Evolutionary conservation across 2,797 vertebrate genomes (phyloP).

Genomic region (Australoheros facetus): DNA sequence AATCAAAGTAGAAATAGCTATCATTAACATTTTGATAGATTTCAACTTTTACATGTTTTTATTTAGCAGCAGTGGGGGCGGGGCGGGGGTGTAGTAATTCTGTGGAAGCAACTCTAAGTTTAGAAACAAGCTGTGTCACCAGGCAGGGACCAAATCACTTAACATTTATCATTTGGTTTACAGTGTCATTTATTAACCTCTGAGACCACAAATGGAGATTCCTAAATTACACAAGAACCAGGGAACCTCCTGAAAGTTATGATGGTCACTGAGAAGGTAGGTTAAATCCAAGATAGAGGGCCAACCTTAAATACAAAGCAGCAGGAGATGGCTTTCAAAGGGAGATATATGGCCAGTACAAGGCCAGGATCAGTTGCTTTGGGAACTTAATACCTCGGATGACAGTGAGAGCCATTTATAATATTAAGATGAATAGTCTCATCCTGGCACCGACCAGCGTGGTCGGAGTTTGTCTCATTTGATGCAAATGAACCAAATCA

Average conservation of each 20-base stretch:
- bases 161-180: slow-evolving; percentile 60
- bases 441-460: slow-evolving; percentile 57
- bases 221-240: slow-evolving; percentile 49
- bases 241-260: slow-evolving; percentile 42
- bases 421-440: slow-evolving; percentile 79
- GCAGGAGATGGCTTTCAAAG: slow-evolving; percentile 75
- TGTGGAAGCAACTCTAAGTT: slow-evolving; percentile 37
- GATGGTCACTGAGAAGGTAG: slow-evolving; percentile 49
- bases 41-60: slow-evolving; percentile 30
- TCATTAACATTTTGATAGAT: neutral
- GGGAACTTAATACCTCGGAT: slow-evolving; percentile 83
- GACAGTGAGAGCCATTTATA: slow-evolving; percentile 80
- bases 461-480: slow-evolving; percentile 73
- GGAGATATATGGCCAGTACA: slow-evolving; percentile 73
- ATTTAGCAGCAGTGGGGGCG: slow-evolving; percentile 15
- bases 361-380: slow-evolving; percentile 76
- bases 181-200: slow-evolving; percentile 46
- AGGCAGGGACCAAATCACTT: slow-evolving; percentile 39
- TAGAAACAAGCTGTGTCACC: slow-evolving; percentile 30
- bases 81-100: neutral
- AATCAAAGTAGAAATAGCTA: neutral
- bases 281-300: slow-evolving; percentile 71
- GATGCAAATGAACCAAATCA: slow-evolving; percentile 74
- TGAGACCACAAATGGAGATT: slow-evolving; percentile 60
- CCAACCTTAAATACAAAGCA: slow-evolving; percentile 78